Conservation (phyloP, 2,797 vertebrate species). For the Myotis pilosus region DNA sequence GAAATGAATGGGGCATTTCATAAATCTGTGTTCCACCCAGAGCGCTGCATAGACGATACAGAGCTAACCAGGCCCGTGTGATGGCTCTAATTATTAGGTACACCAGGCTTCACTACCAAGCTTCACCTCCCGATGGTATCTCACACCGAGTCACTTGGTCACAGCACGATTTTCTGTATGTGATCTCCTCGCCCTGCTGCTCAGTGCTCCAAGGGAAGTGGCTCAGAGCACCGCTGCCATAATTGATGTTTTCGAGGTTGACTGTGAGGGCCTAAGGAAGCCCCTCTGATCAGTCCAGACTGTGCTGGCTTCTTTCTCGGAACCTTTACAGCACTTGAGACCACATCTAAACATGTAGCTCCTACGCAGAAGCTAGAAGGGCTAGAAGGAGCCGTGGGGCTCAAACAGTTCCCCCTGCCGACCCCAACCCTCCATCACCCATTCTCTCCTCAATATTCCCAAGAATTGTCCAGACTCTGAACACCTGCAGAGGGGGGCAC, state of each 20-base stretch:
- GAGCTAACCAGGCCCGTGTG: neutral
- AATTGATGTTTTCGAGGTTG: neutral
- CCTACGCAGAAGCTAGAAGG: neutral
- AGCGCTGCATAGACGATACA: neutral
- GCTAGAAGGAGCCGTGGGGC: neutral
- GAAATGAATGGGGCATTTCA: constrained; percentile 69
- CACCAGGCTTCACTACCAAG: neutral
- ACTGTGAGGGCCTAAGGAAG: neutral
- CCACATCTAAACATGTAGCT: neutral
- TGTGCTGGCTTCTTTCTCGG: neutral
- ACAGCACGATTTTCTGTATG: fast-evolving
- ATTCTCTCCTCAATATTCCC: neutral
- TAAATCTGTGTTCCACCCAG: constrained; percentile 1
- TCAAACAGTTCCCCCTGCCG: too few relatives aligned
- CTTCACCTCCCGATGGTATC: constrained; percentile 16
- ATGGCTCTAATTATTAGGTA: neutral
- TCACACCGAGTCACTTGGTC: fast-evolving
- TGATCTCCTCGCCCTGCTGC: neutral
- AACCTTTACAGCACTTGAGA: neutral
- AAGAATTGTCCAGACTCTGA: neutral
- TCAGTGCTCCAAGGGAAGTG: neutral
- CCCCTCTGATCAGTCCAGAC: neutral
- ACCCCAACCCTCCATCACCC: neutral
- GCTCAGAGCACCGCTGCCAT: fast-evolving
- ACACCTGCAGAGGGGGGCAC: fast-evolving